Conservation (phyloP, 1,140 invertebrate genomes). For the Acromyrmex echinatior region DNA sequence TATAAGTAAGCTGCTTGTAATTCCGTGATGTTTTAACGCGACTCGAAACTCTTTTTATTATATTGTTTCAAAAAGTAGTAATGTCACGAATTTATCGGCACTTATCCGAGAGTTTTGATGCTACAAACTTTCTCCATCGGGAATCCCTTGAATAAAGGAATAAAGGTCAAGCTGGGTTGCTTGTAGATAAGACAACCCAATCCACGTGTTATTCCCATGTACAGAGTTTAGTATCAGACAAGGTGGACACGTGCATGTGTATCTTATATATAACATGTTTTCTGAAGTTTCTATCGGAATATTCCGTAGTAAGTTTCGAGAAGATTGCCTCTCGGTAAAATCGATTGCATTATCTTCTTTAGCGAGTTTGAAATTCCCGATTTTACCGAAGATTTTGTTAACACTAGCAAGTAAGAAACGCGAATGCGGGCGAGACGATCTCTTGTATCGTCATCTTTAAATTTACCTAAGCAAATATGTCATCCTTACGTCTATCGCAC, state of each 20-base stretch:
- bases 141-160: constrained; percentile 40
- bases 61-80: not conserved
- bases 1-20: not conserved
- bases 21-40: not conserved
- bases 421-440: not conserved
- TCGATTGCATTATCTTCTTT: constrained; percentile 16
- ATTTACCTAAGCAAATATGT: constrained; percentile 52
- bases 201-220: not conserved
- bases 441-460: constrained; percentile 37
- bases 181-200: constrained; percentile 11
- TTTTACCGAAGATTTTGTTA: not conserved
- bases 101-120: constrained; percentile 18
- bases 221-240: constrained; percentile 12
- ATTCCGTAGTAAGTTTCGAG: constrained; percentile 34
- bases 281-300: constrained; percentile 36
- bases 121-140: constrained; percentile 51
- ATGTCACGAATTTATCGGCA: constrained; percentile 26
- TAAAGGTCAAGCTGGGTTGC: not conserved
- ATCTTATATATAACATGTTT: constrained; percentile 12
- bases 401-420: not conserved
- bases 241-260: constrained; percentile 5
- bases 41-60: not conserved
- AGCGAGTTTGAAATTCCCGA: constrained; percentile 18
- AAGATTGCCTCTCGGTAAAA: constrained; percentile 34
- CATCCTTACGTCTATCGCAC: constrained; percentile 21